A percentile compares a stretch with the other conserved stretches of the same genome.
Evolutionary conservation across 2,113 vertebrate species (phyloP).

Genomic region (Colaptes auratus): DNA sequence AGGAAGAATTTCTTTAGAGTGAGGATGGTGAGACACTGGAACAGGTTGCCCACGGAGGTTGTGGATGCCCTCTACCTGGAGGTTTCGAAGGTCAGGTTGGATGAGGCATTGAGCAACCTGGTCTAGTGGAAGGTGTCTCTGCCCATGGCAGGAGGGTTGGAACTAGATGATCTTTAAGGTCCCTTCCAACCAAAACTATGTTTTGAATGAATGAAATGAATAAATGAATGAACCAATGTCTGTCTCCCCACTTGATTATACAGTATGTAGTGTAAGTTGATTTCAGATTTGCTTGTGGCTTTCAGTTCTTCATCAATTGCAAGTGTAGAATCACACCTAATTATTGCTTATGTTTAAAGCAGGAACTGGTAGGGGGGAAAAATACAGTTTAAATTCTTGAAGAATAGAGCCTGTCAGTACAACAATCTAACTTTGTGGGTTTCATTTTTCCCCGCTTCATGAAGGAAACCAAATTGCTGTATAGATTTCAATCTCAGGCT

Average conservation of each 20-base stretch:
- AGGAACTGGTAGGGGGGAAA: neutral
- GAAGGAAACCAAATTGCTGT: neutral
- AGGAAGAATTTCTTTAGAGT: too few relatives aligned
- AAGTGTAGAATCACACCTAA: neutral
- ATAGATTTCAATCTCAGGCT: neutral
- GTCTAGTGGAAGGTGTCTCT: too few relatives aligned
- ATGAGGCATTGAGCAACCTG: too few relatives aligned
- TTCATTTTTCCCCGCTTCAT: neutral
- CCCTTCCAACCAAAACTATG: too few relatives aligned
- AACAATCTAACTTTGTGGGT: neutral
- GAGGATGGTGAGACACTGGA: too few relatives aligned
- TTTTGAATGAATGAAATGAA: too few relatives aligned
- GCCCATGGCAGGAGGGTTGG: too few relatives aligned
- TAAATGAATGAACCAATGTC: too few relatives aligned
- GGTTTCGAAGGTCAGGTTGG: too few relatives aligned
- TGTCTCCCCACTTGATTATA: neutral
- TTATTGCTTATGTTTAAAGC: neutral
- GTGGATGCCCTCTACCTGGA: too few relatives aligned
- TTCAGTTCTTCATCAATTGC: neutral
- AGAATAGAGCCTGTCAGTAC: neutral
- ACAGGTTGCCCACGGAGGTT: too few relatives aligned
- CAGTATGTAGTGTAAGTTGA: neutral
- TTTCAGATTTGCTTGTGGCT: neutral
- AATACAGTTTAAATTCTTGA: neutral
- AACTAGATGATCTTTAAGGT: too few relatives aligned